These are phyloP conservation scores for Anthophora plumipes DNA, from an alignment of 2,888 invertebrate species.

Conservation along the genomic window DNA sequence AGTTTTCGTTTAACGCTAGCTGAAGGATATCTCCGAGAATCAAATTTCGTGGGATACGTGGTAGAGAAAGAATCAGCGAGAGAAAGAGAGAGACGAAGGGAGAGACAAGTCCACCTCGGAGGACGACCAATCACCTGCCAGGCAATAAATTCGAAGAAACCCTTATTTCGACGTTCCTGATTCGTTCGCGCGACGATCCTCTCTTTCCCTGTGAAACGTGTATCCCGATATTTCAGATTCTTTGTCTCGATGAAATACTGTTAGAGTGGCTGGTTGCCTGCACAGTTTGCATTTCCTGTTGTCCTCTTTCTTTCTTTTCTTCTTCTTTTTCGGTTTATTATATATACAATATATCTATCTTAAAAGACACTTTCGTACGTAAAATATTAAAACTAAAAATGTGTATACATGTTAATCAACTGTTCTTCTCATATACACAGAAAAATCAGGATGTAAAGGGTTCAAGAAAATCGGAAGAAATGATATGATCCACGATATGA, in stretches of 20 bases:
- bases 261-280: background rate
- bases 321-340: background rate
- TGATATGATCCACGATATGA: no score
- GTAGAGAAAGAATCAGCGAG: background rate
- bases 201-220: background rate
- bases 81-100: background rate
- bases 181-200: constrained; percentile 24
- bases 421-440: no score
- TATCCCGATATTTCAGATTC: constrained; percentile 34
- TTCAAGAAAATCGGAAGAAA: no score
- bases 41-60: constrained; percentile 60
- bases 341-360: no score
- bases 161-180: constrained; percentile 51
- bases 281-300: background rate
- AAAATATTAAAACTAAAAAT: no score
- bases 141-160: constrained; percentile 53
- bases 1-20: constrained; percentile 43
- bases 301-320: background rate
- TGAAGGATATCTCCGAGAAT: constrained; percentile 59
- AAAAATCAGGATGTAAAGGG: no score
- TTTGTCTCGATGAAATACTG: constrained; percentile 32
- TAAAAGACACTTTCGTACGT: no score
- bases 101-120: background rate
- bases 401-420: no score
- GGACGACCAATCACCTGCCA: constrained; percentile 52